phyloP scores from a whole-genome alignment of 1,140 invertebrate species.

The Diorhabda sublineata region DNA sequence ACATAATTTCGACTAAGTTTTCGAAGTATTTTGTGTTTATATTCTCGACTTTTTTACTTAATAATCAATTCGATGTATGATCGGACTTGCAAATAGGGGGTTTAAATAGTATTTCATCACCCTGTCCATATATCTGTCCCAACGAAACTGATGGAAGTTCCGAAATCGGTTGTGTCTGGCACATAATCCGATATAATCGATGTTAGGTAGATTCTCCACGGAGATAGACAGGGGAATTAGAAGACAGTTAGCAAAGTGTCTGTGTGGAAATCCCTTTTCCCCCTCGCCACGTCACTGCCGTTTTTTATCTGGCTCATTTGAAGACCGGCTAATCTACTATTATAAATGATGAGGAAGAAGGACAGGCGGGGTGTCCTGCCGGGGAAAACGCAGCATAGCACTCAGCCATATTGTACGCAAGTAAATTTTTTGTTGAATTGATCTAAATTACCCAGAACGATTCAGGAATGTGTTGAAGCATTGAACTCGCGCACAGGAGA shows the following conservation, averaged over 20 bases:
- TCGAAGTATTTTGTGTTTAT: too few species aligned
- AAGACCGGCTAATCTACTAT: slow-evolving; percentile 35
- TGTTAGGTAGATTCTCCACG: slow-evolving; percentile 37
- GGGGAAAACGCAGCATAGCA: not conserved
- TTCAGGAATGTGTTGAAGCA: too few species aligned
- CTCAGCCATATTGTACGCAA: too few species aligned
- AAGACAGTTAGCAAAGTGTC: slow-evolving; percentile 39
- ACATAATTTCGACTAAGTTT: too few species aligned
- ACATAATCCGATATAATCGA: slow-evolving; percentile 35
- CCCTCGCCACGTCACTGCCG: slow-evolving; percentile 17
- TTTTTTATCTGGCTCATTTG: slow-evolving; percentile 34
- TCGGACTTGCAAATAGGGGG: too few species aligned
- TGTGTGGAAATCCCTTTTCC: slow-evolving; percentile 23
- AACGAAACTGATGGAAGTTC: not conserved
- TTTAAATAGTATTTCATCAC: not conserved
- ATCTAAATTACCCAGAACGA: too few species aligned
- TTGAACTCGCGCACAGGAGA: too few species aligned
- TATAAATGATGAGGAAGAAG: slow-evolving; percentile 36
- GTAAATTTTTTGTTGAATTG: too few species aligned
- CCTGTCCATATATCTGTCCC: not conserved
- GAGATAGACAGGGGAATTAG: slow-evolving; percentile 39
- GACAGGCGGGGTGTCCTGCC: slow-evolving; percentile 15
- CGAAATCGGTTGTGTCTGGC: slow-evolving; percentile 27
- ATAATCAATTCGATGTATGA: too few species aligned
- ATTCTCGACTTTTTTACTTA: too few species aligned